Evolutionary conservation across 2,888 invertebrate species (phyloP), one percentile per base, ranked within the genome.

Genomic region (Therioaphis trifolii): DNA sequence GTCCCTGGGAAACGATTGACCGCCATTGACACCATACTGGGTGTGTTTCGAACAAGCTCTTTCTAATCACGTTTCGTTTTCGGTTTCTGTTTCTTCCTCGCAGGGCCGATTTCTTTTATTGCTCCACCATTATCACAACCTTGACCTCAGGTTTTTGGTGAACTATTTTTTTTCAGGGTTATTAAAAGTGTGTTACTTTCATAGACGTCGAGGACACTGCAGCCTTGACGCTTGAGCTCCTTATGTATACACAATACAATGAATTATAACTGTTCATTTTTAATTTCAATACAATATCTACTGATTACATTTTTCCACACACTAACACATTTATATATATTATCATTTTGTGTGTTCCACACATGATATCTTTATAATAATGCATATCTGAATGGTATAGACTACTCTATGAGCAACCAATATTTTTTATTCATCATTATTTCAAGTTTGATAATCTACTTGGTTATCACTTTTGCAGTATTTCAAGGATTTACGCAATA

Each of bases 111-210:
- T 80, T 80, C 15, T 72, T 71, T 21, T 35, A 66, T 52, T 35
- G 49, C 49, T 15, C 15, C 40, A 40, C 61, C 15, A 29, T 5
- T n/a, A 27, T 35, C 35, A 14, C 58, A 66, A 82, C 82, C 82
- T 82, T 82, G 82, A 74, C 82, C 82, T 66, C 82, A 52, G 46
- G 49, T 52, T 82, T 82, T 79, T 18, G 52, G 63, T 82, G 82
- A 82, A 82, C 82, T 52, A 82, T 74, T 74, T 82, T 55, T 80
- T 82, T 82, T 82, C 82, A 82, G 72, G 82, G 82, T 82, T 74
- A 74, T 82, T 74, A 49, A 63, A 82, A 82, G 82, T 82, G 82
- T 82, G 82, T 82, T 82, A 82, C 82, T 82, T 82, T 82, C 82
- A 82, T 82, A 63, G 72, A 12, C 74, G 35, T 52, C 82, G 66